Evolutionary conservation across 2,888 invertebrate species (phyloP), one percentile per base, ranked within the genome.

Genomic region (Perizoma flavofasciatum): DNA sequence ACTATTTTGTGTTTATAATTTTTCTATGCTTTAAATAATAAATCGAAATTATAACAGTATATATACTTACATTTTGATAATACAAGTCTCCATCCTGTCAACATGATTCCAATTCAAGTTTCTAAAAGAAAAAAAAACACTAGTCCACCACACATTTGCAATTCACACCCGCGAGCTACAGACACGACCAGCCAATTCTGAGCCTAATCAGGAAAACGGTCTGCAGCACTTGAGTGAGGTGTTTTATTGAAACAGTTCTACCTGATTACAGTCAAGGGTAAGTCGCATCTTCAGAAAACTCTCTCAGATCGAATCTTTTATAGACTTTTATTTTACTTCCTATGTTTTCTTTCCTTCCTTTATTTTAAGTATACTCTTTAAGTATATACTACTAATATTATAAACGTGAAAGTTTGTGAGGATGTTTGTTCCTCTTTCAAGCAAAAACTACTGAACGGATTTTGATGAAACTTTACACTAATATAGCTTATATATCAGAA

Each of bases 21-120:
- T 22, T 22, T 22, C 22, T 22, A 22, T 22, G 22, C n/a, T 41
- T 41, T 5, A 5, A 47, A 22, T 49, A 22, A 49, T 33, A 41
- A 40, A 32, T 33, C 5, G 4, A 22, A 39, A 33, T 8, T 35
- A 37, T 37, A 37, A 8, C 1, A 37, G 2, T 7, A 37, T 52
- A 37, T 52, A 33, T 73, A 91, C 92, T 88, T 74, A 92, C 92
- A 69, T 85, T 89, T 92, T 50, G 92, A 92, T 49, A 92, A 66
- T 11, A 64, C 74, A 35, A 91, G 77, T 63, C 83, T 78, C 92
- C 92, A 92, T 78, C 92, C 92, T 46, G 88, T 79, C 70, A 92
- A 78, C 92, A 92, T 91, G 35, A 41, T 63, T 55, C 40, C 44
- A 45, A 68, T 80, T 81, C 76, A 67, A 58, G 54, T 32, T 37